Base-by-base conservation (phyloP, 2,113 vertebrate genomes). In the Oenanthe melanoleuca region DNA sequence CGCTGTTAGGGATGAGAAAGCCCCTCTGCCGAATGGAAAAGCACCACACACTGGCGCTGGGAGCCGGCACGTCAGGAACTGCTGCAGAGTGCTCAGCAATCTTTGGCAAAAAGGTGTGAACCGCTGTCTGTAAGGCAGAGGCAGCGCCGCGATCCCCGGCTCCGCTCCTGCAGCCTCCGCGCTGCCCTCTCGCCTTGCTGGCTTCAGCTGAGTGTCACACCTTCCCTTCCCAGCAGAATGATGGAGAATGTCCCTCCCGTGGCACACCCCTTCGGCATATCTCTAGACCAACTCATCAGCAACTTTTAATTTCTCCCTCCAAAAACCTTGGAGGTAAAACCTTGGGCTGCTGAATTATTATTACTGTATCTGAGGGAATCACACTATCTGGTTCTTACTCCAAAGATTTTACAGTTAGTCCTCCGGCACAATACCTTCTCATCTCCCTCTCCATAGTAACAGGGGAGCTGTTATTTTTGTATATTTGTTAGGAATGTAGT, bases 401-500 rank as follows among this genome's bases (percentile, higher is more conserved):
- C 47, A 66, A 47, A 82, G 79, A 78, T 73, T 88, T 91, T 61
- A 52, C 69, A 80, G n/a, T 73, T 77, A 64, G 67, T 73, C 75
- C 77, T 78, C 44, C 33, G 75, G 85, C 59, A 80, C 79, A 81
- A 53, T 49, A 49, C 56, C 85, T 90, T 80, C 80, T 93, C 44
- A 56, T 96, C 34, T 94, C 34, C 33, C 42, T 96, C 92, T 94
- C 94, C 94, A 95, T 95, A 97, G 95, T 97, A 95, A 97, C 92
- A 93, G 77, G n/a, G 50, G 77, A 91, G 44, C 72, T 70, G 92
- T 86, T 95, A 93, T 95, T 96, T 96, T 80, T 90, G 55, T 91
- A 26, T 90, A 38, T 92, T 93, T 92, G 61, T 94, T 88, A 73
- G 53, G 40, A 70, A 88, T 65, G 60, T 93, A 78, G 88, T 97